These are phyloP conservation scores for Epizoanthus ramosus DNA, from an alignment of 92 coral and sea anemone species.

Conservation along the genomic window DNA sequence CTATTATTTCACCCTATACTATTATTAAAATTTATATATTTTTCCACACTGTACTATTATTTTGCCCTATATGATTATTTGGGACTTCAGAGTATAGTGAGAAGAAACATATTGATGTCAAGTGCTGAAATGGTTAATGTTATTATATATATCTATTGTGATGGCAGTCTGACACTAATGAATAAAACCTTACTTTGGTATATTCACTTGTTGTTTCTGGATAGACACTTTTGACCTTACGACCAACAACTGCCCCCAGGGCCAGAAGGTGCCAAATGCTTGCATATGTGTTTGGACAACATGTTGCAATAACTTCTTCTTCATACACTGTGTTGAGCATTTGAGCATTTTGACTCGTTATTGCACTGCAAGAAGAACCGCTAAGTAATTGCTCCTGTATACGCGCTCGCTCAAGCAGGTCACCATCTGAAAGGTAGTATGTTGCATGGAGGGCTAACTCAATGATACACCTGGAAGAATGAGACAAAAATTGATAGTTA, in stretches of 20 bases:
- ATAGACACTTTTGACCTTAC: neutral
- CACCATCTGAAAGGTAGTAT: conserved; percentile 13
- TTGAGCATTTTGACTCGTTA: neutral
- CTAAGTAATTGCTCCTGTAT: conserved; percentile 20
- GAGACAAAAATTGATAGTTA: neutral
- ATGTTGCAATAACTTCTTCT: conserved; percentile 23
- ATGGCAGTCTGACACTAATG: no score
- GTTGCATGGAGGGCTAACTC: conserved; percentile 14
- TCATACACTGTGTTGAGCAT: conserved; percentile 1
- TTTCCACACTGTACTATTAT: no score
- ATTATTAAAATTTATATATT: no score
- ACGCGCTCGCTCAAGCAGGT: neutral
- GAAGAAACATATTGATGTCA: no score
- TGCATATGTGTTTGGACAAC: neutral
- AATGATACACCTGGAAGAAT: conserved; percentile 1
- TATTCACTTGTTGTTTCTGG: neutral
- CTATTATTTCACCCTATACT: no score
- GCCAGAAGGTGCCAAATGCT: conserved; percentile 33
- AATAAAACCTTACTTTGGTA: no score
- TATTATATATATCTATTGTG: no score
- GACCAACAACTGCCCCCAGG: conserved; percentile 20
- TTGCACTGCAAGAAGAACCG: neutral
- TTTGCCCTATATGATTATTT: no score
- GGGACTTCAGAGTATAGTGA: no score
- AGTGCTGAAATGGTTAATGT: no score